phyloP scores from a whole-genome alignment of 2,888 invertebrate species.

The Argyresthia albistria region DNA sequence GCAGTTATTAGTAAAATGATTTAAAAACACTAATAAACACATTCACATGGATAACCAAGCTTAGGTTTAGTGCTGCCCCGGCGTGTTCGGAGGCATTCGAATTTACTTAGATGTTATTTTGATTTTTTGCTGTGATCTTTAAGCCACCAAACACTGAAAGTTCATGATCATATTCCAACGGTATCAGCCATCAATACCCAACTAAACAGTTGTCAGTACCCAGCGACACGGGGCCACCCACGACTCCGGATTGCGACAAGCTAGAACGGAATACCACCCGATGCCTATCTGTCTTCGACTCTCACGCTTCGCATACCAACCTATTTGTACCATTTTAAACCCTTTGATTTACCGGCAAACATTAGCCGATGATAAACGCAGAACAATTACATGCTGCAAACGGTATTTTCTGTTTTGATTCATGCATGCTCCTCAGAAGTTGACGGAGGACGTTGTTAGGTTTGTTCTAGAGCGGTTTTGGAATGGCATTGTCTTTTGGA shows the following conservation, averaged over 20 bases:
- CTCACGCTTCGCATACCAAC: background rate
- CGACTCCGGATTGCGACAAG: background rate
- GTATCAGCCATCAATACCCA: background rate
- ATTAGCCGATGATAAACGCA: background rate
- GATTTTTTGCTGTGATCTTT: no score
- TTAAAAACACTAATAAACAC: no score
- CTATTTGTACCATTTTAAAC: background rate
- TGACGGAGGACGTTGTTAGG: background rate
- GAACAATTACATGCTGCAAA: constrained; percentile 39
- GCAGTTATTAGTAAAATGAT: no score
- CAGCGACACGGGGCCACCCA: background rate
- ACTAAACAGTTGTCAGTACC: no score
- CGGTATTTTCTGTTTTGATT: constrained; percentile 37
- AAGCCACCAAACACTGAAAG: no score
- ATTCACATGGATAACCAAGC: no score
- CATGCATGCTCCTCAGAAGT: constrained; percentile 24
- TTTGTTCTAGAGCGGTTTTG: constrained; percentile 9
- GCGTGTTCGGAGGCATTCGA: no score
- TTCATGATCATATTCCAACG: no score
- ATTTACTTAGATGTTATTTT: no score
- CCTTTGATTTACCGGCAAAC: constrained; percentile 1
- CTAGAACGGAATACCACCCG: background rate
- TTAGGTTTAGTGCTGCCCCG: no score
- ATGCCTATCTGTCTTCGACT: background rate
- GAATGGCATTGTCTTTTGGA: constrained; percentile 34